Base-by-base conservation (phyloP, 2,888 invertebrate genomes). In the Drosophila multiciliata region DNA sequence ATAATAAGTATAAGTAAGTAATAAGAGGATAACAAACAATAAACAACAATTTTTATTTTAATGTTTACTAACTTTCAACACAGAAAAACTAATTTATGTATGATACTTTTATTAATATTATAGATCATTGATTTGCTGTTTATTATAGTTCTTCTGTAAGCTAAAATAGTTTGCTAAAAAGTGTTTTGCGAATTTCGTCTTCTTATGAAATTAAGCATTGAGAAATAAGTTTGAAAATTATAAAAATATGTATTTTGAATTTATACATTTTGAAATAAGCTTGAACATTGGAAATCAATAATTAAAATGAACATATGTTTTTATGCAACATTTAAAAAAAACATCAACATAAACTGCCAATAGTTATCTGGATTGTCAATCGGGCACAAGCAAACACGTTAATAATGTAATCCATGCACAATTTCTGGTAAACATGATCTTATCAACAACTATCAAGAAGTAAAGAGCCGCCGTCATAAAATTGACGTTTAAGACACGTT, bases 391-490 rank as follows among this genome's bases (percentile, higher is more conserved):
- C 17, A 40, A 40, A n/a, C 9, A 40, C 9, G n/a, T 2, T 7
- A 15, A 17, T 17, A 49, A 29, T 49, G 49, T 12, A 49, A 40
- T 1, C 26, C 15, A 49, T 26, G 48, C 26, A 7, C 15, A 48
- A 15, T 17, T 48, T 15, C 12, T 12, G 48, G 23, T 26, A 23
- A 11, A 48, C 29, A 29, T 9, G 17, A 49, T 49, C 8, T n/a
- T n/a, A 50, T 52, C 20, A 20, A 45, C 45, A 1, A 12, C 42
- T 20, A 49, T 17, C 33, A 17, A 77, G 20, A 38, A 36, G 17
- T 20, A 15, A 29, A 11, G 23, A 53, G 26, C 40, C 53, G 11
- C 62, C 49, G 68, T 59, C 61, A 61, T 42, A 15, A 4, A 29
- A 35, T 35, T 45, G 20, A 73, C 40, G 23, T 26, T 57, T 49